Evolutionary conservation across 2,888 invertebrate genomes (phyloP).

Genomic region (Platynereis dumerilii): DNA sequence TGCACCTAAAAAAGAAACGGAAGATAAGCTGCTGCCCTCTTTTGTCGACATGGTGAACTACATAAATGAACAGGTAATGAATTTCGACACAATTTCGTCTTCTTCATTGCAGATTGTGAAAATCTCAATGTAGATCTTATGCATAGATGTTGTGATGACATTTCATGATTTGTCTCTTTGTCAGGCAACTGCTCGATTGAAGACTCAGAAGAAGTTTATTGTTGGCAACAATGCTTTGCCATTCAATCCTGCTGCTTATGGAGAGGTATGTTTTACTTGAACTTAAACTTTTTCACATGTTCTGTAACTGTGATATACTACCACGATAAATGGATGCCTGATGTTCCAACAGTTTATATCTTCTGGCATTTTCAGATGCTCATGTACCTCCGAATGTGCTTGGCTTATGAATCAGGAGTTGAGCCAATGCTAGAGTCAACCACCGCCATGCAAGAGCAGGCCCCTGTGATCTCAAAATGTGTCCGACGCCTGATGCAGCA

Average conservation of each 20-base stretch:
- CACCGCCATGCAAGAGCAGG: slow-evolving; percentile 50
- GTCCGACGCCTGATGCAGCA: slow-evolving; percentile 71
- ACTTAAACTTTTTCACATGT: not conserved
- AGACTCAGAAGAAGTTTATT: slow-evolving; percentile 46
- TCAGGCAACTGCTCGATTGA: slow-evolving; percentile 47
- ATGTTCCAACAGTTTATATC: too few relatives aligned
- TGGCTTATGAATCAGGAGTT: slow-evolving; percentile 72
- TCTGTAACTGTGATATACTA: not conserved
- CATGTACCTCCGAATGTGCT: slow-evolving; percentile 79
- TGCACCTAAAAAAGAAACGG: not conserved
- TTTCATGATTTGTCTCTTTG: slow-evolving; percentile 13
- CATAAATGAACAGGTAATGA: slow-evolving; percentile 68
- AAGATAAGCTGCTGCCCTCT: slow-evolving; percentile 66
- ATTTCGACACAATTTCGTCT: too few relatives aligned
- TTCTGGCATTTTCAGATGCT: slow-evolving; percentile 75
- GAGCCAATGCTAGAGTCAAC: slow-evolving; percentile 52
- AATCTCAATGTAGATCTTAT: too few relatives aligned
- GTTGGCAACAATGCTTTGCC: slow-evolving; percentile 67
- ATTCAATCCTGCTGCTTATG: slow-evolving; percentile 75
- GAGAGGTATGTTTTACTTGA: slow-evolving; percentile 70
- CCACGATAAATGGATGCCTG: not conserved
- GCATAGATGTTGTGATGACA: too few relatives aligned
- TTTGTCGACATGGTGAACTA: slow-evolving; percentile 78
- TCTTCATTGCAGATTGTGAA: too few relatives aligned
- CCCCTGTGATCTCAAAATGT: slow-evolving; percentile 53